These are phyloP conservation scores for Cheilosia pagana DNA, from an alignment of 2,888 invertebrate species.

Conservation along the genomic window DNA sequence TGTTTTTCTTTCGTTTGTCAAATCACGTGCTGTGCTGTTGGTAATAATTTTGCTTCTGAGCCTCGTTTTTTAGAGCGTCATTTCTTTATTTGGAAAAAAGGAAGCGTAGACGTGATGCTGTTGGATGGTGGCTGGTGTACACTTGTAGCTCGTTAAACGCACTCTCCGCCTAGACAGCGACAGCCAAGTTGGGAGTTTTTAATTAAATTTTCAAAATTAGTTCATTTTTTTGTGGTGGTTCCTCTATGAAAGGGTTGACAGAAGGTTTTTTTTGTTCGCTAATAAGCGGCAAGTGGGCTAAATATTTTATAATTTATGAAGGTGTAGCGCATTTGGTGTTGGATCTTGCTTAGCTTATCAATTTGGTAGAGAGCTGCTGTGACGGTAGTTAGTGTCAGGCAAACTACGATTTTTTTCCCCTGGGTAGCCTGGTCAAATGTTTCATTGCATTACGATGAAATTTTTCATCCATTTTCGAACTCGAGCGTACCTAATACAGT, in stretches of 20 bases:
- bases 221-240: constrained; percentile 15
- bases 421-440: too few species aligned
- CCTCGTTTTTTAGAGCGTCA: constrained; percentile 37
- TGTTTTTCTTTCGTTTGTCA: constrained; percentile 59
- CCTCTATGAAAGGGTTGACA: constrained; percentile 64
- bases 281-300: constrained; percentile 66
- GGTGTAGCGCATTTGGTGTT: constrained; percentile 36
- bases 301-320: constrained; percentile 69
- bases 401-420: too few species aligned
- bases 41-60: constrained; percentile 52
- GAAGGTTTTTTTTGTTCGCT: constrained; percentile 46
- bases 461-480: too few species aligned
- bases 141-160: constrained; percentile 65
- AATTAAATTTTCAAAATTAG: constrained; percentile 69
- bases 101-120: constrained; percentile 63
- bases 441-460: too few species aligned
- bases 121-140: constrained; percentile 4
- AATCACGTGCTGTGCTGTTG: constrained; percentile 73
- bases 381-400: not conserved
- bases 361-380: not conserved
- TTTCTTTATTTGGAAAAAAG: constrained; percentile 46
- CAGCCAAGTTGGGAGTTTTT: constrained; percentile 57
- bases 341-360: too few species aligned
- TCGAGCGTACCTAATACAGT: too few species aligned
- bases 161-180: constrained; percentile 57